phyloP scores from a whole-genome alignment of 2,797 vertebrate species.

The Chrosomus eos region DNA sequence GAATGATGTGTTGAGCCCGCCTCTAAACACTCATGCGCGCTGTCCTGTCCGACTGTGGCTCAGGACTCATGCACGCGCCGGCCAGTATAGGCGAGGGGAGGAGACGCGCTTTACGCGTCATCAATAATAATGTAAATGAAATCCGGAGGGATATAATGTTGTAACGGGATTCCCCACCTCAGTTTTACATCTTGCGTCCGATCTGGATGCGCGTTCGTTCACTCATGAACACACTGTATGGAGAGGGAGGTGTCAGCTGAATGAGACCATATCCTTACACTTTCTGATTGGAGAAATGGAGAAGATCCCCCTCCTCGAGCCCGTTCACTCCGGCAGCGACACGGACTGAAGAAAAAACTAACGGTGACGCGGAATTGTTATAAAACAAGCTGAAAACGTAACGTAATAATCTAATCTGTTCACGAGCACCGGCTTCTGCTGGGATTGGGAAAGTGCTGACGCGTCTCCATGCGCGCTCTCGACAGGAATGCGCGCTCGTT shows the following conservation, averaged over 20 bases:
- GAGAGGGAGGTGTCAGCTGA: constrained; percentile 12
- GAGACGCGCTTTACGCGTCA: constrained; percentile 19
- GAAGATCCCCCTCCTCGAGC: not conserved
- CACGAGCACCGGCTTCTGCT: constrained; percentile 4
- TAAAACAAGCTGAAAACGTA: not conserved
- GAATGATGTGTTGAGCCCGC: not conserved
- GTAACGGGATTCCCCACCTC: constrained; percentile 19
- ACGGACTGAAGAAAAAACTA: no score
- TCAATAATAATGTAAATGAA: constrained; percentile 52
- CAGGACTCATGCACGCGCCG: constrained; percentile 55
- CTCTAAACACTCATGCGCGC: constrained; percentile 61
- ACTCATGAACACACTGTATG: not conserved
- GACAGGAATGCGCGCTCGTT: constrained; percentile 47
- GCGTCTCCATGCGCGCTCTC: constrained; percentile 1
- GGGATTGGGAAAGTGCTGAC: constrained; percentile 64
- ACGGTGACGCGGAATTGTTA: not conserved
- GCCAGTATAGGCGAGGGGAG: constrained; percentile 61
- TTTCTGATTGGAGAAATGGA: constrained; percentile 21
- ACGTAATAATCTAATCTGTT: not conserved
- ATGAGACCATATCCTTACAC: not conserved
- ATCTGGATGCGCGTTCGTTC: not conserved
- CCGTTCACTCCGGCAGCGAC: no score
- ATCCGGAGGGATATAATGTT: not conserved
- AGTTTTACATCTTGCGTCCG: constrained; percentile 7
- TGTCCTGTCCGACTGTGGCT: constrained; percentile 35